These are phyloP conservation scores for Pygoscelis adeliae DNA, from an alignment of 2,113 vertebrate genomes.

Conservation along the genomic window DNA sequence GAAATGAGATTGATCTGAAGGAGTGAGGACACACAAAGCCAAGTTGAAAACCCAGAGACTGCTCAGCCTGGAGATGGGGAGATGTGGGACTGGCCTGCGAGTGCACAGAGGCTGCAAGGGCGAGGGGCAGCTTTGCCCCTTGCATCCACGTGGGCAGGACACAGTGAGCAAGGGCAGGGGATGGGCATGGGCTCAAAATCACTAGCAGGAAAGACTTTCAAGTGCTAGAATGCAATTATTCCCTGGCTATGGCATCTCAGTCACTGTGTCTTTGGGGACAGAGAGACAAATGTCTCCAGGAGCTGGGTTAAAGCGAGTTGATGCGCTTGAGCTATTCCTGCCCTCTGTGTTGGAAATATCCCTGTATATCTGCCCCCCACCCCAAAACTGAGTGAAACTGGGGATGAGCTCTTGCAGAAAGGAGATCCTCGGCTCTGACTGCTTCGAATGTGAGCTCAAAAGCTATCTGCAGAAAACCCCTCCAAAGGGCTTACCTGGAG, in stretches of 20 bases:
- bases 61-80: not conserved
- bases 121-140: not conserved
- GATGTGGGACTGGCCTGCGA: not conserved
- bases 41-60: not conserved
- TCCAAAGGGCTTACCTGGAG: not conserved
- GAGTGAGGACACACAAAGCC: not conserved
- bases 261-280: not conserved
- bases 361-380: rapidly evolving
- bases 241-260: not conserved
- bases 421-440: not conserved
- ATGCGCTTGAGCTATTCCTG: not conserved
- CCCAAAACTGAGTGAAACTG: not conserved
- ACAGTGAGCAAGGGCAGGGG: rapidly evolving
- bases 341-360: not conserved
- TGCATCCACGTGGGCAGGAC: not conserved
- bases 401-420: not conserved
- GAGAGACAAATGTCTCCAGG: not conserved
- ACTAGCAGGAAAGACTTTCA: not conserved
- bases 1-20: not conserved
- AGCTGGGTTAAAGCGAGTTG: not conserved
- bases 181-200: rapidly evolving
- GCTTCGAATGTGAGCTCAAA: not conserved
- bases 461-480: not conserved
- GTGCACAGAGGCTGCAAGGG: rapidly evolving
- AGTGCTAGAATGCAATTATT: not conserved